Evolutionary conservation across 2,888 invertebrate genomes (phyloP).

Genomic region (Amblyjoppa proteus): DNA sequence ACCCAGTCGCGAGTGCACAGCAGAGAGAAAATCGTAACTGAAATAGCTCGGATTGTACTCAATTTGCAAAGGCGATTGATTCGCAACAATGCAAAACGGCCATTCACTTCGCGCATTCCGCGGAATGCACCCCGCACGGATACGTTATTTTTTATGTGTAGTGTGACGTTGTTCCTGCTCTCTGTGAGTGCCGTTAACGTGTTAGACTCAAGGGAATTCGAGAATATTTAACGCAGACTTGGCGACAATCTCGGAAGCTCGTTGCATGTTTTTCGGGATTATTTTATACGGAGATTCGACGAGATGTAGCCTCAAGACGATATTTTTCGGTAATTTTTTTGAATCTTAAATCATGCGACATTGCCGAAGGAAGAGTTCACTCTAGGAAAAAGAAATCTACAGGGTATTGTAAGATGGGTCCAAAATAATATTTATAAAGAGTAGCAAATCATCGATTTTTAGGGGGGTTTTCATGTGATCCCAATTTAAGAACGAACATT

Average conservation of each 20-base stretch:
- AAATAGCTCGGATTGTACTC: conserved; percentile 49
- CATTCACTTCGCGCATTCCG: background rate
- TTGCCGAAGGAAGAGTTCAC: background rate
- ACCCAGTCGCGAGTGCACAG: conserved; percentile 74
- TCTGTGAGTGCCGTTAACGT: conserved; percentile 14
- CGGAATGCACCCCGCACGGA: background rate
- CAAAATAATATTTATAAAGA: background rate
- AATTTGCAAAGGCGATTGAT: conserved; percentile 7
- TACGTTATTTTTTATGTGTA: conserved; percentile 33
- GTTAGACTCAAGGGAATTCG: conserved; percentile 11
- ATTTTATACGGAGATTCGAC: background rate
- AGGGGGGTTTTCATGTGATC: background rate
- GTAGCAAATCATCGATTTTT: background rate
- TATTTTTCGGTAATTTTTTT: background rate
- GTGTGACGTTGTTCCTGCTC: conserved; percentile 45
- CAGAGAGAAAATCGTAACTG: conserved; percentile 75
- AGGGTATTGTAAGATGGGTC: conserved; percentile 7
- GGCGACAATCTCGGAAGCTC: background rate
- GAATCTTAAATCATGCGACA: background rate
- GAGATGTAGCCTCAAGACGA: conserved; percentile 2
- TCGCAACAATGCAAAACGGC: background rate
- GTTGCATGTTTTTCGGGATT: background rate
- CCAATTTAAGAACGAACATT: background rate
- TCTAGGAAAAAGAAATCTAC: background rate
- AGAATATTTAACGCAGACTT: background rate